These are phyloP conservation scores for Nomada ferruginata DNA, from an alignment of 2,888 invertebrate species.

Conservation along the genomic window DNA sequence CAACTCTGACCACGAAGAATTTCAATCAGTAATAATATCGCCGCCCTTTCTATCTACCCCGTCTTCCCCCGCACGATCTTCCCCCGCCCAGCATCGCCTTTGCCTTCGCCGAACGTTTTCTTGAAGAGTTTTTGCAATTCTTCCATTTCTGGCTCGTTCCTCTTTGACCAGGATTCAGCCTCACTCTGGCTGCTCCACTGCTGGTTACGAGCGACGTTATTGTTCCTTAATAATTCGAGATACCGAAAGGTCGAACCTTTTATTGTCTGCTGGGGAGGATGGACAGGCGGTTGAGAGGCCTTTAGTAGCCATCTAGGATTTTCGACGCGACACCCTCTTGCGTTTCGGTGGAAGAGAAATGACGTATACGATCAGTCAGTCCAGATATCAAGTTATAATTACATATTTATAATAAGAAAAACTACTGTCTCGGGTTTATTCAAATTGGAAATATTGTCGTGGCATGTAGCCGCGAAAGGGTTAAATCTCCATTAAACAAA, in stretches of 20 bases:
- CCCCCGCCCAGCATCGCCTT: neutral
- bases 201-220: slow-evolving; percentile 75
- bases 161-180: slow-evolving; percentile 35
- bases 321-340: slow-evolving; percentile 34
- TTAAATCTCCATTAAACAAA: neutral
- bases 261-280: slow-evolving; percentile 59
- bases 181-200: slow-evolving; percentile 54
- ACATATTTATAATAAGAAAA: too few relatives aligned
- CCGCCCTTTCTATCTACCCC: slow-evolving; percentile 60
- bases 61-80: slow-evolving; percentile 16
- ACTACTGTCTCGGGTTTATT: too few relatives aligned
- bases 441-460: too few relatives aligned
- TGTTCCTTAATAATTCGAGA: slow-evolving; percentile 75
- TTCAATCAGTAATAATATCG: slow-evolving; percentile 76
- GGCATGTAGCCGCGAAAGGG: too few relatives aligned
- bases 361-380: too few relatives aligned
- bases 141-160: slow-evolving; percentile 10
- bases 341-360: too few relatives aligned
- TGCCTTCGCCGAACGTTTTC: slow-evolving; percentile 8
- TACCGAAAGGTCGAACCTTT: slow-evolving; percentile 59
- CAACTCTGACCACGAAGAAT: slow-evolving; percentile 74
- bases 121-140: neutral
- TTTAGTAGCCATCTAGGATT: slow-evolving; percentile 21
- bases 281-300: slow-evolving; percentile 20
- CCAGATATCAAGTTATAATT: too few relatives aligned